phyloP scores from a whole-genome alignment of 35 echinoderm and acorn worm genomes.

The Diadema setosum region DNA sequence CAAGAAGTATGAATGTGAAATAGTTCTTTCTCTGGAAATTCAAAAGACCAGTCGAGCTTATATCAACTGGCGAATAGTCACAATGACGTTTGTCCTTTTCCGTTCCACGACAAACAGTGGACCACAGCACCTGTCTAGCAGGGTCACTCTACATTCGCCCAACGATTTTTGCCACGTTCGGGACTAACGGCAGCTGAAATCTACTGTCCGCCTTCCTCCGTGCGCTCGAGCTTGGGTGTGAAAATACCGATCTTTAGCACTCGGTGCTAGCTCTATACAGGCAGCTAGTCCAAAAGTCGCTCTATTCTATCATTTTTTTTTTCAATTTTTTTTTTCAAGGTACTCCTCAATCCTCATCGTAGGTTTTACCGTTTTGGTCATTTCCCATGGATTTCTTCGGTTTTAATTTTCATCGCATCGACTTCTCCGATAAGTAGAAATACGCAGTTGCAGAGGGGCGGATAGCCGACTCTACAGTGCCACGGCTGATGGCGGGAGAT shows the following conservation, averaged over 20 bases:
- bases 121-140: neutral
- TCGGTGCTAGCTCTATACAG: neutral
- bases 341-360: too few relatives aligned
- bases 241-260: slow-evolving; percentile 48
- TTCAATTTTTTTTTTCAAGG: neutral
- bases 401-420: too few relatives aligned
- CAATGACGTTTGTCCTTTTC: neutral
- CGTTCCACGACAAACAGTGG: neutral
- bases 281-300: neutral
- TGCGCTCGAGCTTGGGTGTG: slow-evolving; percentile 10
- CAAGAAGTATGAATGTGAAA: too few relatives aligned
- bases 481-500: neutral
- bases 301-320: neutral
- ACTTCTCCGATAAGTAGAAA: too few relatives aligned
- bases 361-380: too few relatives aligned
- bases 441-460: too few relatives aligned
- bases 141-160: slow-evolving; percentile 18
- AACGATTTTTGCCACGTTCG: slow-evolving; percentile 42
- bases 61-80: neutral
- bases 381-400: too few relatives aligned
- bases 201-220: neutral
- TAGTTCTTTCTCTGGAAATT: too few relatives aligned
- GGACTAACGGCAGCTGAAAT: slow-evolving; percentile 6
- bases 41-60: neutral
- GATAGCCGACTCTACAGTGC: too few relatives aligned